Base-by-base conservation (phyloP, 2,888 invertebrate species). In the Lycia hirtaria region DNA sequence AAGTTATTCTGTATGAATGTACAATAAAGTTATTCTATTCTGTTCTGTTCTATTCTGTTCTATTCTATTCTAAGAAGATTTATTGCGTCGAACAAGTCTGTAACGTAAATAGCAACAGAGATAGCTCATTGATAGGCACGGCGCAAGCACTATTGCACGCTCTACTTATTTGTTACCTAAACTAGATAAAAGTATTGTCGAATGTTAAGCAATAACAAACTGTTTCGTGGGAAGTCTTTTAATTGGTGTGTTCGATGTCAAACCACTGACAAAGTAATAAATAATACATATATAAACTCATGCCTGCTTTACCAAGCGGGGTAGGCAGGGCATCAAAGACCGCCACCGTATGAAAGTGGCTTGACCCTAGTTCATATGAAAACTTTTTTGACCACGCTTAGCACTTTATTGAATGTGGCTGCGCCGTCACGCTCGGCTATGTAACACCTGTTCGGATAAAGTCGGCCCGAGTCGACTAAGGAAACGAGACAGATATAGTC, bases 121-220 rank as follows among this genome's bases (percentile, higher is more conserved):
- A 10, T 44, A 32, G 30, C 12, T 2, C 47, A 48, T 41, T 32
- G 14, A 47, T 54, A 55, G 33, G 28, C 6, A 53, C 62, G 62
- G 66, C 63, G 59, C 61, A 61, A 55, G 56, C 51, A 57, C 41
- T 48, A 49, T 56, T 56, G 54, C 72, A 78, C 74, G 80, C 69
- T 80, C 79, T 78, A 75, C 60, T 78, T 75, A 72, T 22, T 70
- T 57, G 52, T 72, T 77, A 64, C 48, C 48, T 43, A 68, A 70
- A 71, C 70, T 22, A 35, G 35, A 26, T 35, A 28, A 44, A 35
- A 12, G 24, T 45, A 53, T 41, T 48, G 38, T 51, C 24, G 38
- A 49, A 28, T 17, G 19, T 48, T 58, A 35, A 35, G 47, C 57
- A 61, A 61, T 58, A 58, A 51, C 58, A 35, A 52, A 49, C 43